Evolutionary conservation across 2,113 vertebrate species (phyloP).

Genomic region (Cinclus cinclus): DNA sequence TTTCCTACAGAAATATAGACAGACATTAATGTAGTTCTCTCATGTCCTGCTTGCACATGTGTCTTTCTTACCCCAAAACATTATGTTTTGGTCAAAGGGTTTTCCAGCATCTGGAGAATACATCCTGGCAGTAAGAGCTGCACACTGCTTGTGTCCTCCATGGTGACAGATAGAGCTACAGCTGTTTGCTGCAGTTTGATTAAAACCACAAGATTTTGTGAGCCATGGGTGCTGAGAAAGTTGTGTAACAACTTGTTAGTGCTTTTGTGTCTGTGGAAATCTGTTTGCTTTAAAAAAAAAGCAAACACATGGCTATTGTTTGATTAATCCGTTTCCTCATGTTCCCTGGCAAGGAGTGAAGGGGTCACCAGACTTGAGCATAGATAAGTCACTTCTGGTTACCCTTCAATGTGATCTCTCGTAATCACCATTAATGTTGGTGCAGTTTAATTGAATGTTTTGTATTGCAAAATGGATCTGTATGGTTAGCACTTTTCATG

Average conservation of each 20-base stretch:
- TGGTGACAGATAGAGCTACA: neutral
- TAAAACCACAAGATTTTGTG: conserved; percentile 41
- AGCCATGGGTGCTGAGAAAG: conserved; percentile 34
- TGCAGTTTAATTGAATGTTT: conserved; percentile 67
- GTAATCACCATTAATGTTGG: conserved; percentile 60
- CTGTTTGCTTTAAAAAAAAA: conserved; percentile 23
- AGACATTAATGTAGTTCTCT: neutral
- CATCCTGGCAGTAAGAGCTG: neutral
- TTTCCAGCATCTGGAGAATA: neutral
- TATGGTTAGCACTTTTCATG: neutral
- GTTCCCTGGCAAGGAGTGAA: conserved; percentile 23
- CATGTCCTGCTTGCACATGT: neutral
- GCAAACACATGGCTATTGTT: conserved; percentile 50
- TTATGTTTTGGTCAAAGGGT: neutral
- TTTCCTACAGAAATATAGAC: neutral
- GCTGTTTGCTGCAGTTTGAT: conserved; percentile 16
- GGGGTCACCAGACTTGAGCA: conserved; percentile 6
- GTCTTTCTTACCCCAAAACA: neutral
- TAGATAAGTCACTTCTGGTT: neutral
- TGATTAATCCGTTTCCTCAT: conserved; percentile 67
- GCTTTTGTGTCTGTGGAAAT: conserved; percentile 34
- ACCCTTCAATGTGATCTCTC: conserved; percentile 35
- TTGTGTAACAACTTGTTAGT: conserved; percentile 8
- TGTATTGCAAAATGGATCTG: conserved; percentile 20
- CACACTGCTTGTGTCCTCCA: neutral